Conservation (phyloP, 1,140 invertebrate species). For the Monochamus saltuarius region DNA sequence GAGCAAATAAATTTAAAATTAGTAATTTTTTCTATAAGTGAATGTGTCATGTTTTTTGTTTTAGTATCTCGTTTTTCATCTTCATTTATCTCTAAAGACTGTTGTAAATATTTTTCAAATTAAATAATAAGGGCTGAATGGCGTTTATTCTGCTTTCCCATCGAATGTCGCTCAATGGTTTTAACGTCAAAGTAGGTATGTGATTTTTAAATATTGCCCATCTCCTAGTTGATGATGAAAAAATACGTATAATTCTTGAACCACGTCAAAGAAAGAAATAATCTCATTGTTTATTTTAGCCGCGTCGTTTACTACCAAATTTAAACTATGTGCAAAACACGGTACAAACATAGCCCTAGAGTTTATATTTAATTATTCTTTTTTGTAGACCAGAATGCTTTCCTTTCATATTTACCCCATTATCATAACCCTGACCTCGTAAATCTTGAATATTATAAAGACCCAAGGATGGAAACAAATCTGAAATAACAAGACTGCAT, state of each 20-base stretch:
- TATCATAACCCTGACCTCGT: conserved; percentile 42
- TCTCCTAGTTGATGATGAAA: neutral
- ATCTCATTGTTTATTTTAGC: conserved; percentile 19
- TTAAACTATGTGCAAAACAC: conserved; percentile 36
- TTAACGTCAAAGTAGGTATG: neutral
- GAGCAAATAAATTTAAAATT: no score
- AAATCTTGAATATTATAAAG: conserved; percentile 27
- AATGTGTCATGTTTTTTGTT: no score
- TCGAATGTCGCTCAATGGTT: no score
- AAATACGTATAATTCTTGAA: conserved; percentile 27
- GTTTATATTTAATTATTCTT: conserved; percentile 33
- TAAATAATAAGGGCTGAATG: no score
- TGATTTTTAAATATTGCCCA: no score
- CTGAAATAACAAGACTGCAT: conserved; percentile 10
- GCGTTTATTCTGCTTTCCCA: no score
- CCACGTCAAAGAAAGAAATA: conserved; percentile 28
- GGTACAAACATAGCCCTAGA: conserved; percentile 33
- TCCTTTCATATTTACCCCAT: conserved; percentile 38
- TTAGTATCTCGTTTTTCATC: no score
- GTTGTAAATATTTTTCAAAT: no score
- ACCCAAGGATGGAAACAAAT: conserved; percentile 17
- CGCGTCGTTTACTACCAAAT: conserved; percentile 36
- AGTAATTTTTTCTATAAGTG: no score
- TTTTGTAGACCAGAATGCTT: conserved; percentile 39
- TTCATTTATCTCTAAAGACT: no score